These are phyloP conservation scores for Gouania willdenowi DNA, from an alignment of 2,797 vertebrate species.

Conservation along the genomic window DNA sequence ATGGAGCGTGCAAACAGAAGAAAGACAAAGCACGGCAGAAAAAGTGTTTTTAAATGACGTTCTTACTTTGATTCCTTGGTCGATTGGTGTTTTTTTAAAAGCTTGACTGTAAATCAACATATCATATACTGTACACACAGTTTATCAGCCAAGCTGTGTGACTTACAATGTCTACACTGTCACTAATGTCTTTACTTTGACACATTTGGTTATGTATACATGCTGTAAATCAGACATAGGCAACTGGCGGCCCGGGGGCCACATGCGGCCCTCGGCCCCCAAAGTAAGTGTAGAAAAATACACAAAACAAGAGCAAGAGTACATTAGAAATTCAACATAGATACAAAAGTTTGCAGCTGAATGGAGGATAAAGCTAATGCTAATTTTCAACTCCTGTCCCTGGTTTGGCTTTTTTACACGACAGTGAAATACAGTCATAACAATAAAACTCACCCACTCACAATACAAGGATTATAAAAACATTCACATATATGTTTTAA, in stretches of 20 bases:
- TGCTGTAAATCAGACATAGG: too few species aligned
- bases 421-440: too few species aligned
- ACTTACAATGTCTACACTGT: constrained; percentile 27
- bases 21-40: constrained; percentile 45
- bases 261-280: too few species aligned
- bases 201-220: constrained; percentile 4
- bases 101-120: constrained; percentile 39
- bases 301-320: too few species aligned
- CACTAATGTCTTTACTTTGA: constrained; percentile 11
- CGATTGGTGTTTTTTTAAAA: constrained; percentile 47
- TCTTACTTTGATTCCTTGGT: constrained; percentile 39
- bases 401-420: too few species aligned
- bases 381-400: too few species aligned
- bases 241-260: too few species aligned
- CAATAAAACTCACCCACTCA: too few species aligned
- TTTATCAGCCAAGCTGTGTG: constrained; percentile 7
- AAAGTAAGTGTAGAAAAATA: too few species aligned
- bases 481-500: too few species aligned
- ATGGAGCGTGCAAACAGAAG: constrained; percentile 42
- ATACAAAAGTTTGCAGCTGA: constrained; percentile 10
- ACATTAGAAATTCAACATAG: too few species aligned
- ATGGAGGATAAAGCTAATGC: constrained; percentile 11
- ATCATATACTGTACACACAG: constrained; percentile 27
- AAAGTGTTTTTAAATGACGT: constrained; percentile 37
- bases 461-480: too few species aligned